Evolutionary conservation across 2,797 vertebrate genomes (phyloP), one percentile per base, ranked within the genome.

Genomic region (Pyrocephalus nanus): DNA sequence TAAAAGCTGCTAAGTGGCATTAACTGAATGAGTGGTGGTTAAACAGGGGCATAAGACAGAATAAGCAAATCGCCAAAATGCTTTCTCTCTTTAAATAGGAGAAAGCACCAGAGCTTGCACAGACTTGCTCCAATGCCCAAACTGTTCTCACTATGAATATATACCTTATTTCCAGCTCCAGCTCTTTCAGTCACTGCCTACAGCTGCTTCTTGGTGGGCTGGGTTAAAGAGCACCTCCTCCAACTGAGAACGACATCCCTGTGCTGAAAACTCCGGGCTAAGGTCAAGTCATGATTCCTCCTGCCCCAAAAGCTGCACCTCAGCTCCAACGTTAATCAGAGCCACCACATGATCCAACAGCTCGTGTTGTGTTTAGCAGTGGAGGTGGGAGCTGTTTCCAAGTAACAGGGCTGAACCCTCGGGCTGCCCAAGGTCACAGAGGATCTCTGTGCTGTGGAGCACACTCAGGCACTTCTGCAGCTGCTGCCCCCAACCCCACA

Each of bases 81-180:
- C 27, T 57, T 88, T 67, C 53, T 70, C 22, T 58, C 57, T 85
- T 95, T 65, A 90, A 95, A 92, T 9, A 88, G 66, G 66, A 73
- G 65, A 86, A 74, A 70, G 81, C 66, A 67, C 29, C n/a, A 34
- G 6, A 0, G 15, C 90, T 81, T 92, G 90, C 92, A 88, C 58
- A 60, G 93, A 87, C 93, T 94, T 93, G 90, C 47, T 93, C 77
- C 34, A 10, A n/a, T 50, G 75, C 77, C 81, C 79, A 88, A 74
- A 82, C 8, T 86, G 61, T 69, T 86, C 64, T 65, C 80, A 40
- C 66, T 57, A 75, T 0, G 0, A 95, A 64, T 3, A 3, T 15
- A 15, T 11, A 50, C 67, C 26, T 79, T 91, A 86, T 76, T 95
- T 94, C 88, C 36, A 71, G 80, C 74, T 75, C 55, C 45, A 92